A percentile compares a stretch with the other conserved stretches of the same genome.
Evolutionary conservation across 2,797 vertebrate genomes (phyloP).

Genomic region (Phoebastria nigripes): DNA sequence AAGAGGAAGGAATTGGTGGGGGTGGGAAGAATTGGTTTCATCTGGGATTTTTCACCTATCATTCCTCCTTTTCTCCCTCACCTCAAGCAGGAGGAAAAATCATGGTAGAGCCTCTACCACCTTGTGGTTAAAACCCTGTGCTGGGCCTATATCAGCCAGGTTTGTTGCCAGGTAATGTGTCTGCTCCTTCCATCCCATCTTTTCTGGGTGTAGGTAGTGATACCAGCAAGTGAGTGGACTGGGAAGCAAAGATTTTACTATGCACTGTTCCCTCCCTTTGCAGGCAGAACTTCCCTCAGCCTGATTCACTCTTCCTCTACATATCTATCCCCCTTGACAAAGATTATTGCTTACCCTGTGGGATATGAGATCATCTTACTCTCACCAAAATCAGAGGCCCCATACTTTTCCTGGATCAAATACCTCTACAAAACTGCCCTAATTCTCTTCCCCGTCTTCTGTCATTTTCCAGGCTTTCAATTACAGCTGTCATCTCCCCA

Average conservation of each 20-base stretch:
- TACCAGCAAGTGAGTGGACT: neutral
- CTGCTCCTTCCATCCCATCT: neutral
- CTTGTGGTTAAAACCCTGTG: neutral
- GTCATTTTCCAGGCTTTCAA: neutral
- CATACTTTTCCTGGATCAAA: neutral
- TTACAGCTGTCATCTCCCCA: neutral
- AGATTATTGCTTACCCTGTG: neutral
- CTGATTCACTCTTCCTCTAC: neutral
- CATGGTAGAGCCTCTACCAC: fast-evolving
- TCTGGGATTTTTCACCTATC: neutral
- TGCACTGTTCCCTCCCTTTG: neutral
- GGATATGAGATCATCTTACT: neutral
- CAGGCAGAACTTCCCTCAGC: neutral
- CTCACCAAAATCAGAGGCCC: neutral
- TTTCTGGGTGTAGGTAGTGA: neutral
- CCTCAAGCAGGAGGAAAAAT: neutral
- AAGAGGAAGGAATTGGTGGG: neutral
- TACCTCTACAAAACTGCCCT: neutral
- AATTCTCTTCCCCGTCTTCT: neutral
- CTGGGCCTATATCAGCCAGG: neutral
- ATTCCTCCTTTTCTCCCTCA: neutral
- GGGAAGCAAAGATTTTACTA: neutral
- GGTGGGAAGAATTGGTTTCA: neutral
- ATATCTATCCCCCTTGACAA: neutral
- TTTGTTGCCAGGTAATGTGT: neutral